Evolutionary conservation across 2,797 vertebrate species (phyloP).

Genomic region (Myioborus miniatus): DNA sequence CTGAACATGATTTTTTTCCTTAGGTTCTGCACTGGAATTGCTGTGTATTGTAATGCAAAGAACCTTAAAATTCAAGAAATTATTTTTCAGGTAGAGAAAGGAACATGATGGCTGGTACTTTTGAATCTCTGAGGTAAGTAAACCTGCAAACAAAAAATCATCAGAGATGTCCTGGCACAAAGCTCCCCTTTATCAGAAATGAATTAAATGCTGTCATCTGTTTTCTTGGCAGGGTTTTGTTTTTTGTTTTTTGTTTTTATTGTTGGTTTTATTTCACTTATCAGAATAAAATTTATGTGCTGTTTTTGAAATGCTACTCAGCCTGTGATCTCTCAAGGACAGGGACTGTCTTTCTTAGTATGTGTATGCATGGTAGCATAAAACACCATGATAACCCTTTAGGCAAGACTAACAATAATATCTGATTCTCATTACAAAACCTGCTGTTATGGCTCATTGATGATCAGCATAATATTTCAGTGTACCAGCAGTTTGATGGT

Average conservation of each 20-base stretch:
- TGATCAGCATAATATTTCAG: background rate
- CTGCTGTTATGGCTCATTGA: background rate
- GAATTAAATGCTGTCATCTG: background rate
- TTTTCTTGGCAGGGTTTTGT: background rate
- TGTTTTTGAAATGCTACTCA: background rate
- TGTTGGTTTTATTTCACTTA: background rate
- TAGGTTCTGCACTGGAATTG: background rate
- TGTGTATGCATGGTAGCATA: rapidly evolving
- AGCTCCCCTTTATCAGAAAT: background rate
- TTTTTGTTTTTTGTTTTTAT: no score
- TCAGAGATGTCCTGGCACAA: background rate
- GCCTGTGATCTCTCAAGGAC: background rate
- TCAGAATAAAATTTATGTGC: background rate
- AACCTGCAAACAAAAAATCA: background rate
- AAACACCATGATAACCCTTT: background rate
- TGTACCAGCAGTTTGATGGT: background rate
- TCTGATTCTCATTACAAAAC: background rate
- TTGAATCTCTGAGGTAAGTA: background rate
- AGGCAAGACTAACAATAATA: background rate
- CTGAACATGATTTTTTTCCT: background rate
- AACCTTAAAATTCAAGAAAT: background rate
- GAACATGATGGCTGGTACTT: background rate
- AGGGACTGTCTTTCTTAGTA: background rate
- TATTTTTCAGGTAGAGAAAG: background rate
- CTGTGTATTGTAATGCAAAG: background rate